Percentiles rank a stretch among this genome's conserved stretches.
Conservation (phyloP, 2,888 invertebrate species). For the Oscheius onirici region DNA sequence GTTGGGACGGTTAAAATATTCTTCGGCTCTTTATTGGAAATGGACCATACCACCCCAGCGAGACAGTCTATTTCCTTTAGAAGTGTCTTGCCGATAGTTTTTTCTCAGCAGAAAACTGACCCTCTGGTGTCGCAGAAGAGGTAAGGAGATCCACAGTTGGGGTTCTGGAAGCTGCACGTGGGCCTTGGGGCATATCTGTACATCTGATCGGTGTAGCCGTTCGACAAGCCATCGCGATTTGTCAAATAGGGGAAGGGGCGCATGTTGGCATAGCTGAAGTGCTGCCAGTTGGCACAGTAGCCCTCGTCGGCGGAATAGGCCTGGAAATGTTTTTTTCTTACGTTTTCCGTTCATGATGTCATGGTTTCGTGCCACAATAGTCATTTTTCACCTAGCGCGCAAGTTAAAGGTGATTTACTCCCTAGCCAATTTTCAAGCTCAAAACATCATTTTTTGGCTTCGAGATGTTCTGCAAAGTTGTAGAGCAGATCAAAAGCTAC, state of each 20-base stretch:
- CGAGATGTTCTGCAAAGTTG: no score
- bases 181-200: constrained; percentile 70
- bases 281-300: constrained; percentile 67
- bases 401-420: no score
- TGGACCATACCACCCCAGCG: no score
- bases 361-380: no score
- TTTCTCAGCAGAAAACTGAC: background rate
- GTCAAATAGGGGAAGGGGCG: constrained; percentile 65
- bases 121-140: constrained; percentile 68
- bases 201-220: constrained; percentile 70
- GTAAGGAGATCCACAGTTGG: constrained; percentile 68
- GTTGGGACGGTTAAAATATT: no score
- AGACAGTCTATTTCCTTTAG: background rate
- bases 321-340: constrained; percentile 34
- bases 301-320: constrained; percentile 66
- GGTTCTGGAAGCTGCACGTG: constrained; percentile 60
- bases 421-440: no score
- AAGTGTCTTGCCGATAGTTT: no score
- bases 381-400: no score
- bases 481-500: no score
- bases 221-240: constrained; percentile 70
- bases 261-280: constrained; percentile 69
- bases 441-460: no score
- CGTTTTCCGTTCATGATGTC: background rate
- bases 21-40: no score